Conservation (phyloP, 2,113 vertebrate genomes). For the Urocynchramus pylzowi region DNA sequence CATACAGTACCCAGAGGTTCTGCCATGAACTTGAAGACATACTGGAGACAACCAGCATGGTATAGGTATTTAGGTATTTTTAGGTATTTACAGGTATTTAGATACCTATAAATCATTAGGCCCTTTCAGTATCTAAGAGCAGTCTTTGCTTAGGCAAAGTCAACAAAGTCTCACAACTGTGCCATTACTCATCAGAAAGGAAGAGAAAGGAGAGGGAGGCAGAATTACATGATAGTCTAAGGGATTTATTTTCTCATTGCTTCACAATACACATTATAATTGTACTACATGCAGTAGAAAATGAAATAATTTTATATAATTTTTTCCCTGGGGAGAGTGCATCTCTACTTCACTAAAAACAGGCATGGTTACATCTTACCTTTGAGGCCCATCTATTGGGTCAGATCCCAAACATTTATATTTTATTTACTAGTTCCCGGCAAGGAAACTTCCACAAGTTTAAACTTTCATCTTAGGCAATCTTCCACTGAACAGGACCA, state of each 20-base stretch:
- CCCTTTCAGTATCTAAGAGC: not conserved
- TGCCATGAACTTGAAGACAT: not conserved
- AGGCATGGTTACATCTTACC: not conserved
- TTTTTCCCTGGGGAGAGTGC: not conserved
- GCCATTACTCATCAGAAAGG: not conserved
- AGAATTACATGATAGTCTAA: not conserved
- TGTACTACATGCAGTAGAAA: not conserved
- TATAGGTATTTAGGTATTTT: no score
- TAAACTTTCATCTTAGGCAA: not conserved
- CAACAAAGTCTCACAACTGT: not conserved
- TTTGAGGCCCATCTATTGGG: not conserved
- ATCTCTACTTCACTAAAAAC: not conserved
- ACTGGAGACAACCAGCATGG: not conserved
- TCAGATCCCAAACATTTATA: not conserved
- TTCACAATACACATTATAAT: not conserved
- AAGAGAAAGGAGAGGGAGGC: not conserved
- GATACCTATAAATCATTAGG: not conserved
- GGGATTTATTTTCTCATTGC: not conserved
- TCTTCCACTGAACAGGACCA: not conserved
- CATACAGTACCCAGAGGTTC: not conserved
- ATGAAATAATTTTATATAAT: not conserved
- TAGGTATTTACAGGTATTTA: no score
- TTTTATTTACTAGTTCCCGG: not conserved
- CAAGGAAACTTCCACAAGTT: not conserved
- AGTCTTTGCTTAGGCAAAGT: not conserved